phyloP scores from a whole-genome alignment of 2,113 vertebrate genomes.

The Muscicapa adusta region DNA sequence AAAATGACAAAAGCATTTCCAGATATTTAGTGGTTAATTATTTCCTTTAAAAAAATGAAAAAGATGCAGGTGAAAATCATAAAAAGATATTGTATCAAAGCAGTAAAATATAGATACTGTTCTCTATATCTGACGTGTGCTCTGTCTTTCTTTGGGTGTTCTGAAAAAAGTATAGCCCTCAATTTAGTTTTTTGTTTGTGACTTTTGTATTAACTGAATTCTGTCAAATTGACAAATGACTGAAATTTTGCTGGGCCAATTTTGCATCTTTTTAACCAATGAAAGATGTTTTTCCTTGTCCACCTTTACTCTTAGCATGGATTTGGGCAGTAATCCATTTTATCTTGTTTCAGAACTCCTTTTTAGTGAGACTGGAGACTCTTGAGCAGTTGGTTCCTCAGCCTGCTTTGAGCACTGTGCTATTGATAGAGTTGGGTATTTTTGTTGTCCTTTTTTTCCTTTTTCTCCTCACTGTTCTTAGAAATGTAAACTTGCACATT shows the following conservation, averaged over 20 bases:
- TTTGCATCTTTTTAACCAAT: neutral
- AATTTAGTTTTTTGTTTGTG: neutral
- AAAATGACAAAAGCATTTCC: neutral
- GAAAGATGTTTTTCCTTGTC: neutral
- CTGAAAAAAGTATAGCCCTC: neutral
- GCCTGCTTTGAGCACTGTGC: neutral
- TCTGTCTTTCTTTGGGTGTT: neutral
- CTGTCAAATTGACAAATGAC: neutral
- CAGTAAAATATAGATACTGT: neutral
- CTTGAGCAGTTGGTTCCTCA: neutral
- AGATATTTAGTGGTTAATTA: neutral
- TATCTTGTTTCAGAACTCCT: neutral
- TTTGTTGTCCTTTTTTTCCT: neutral
- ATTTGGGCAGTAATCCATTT: neutral
- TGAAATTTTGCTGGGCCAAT: neutral
- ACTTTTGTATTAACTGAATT: neutral
- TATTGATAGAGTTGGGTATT: neutral
- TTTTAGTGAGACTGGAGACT: neutral
- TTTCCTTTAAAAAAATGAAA: neutral
- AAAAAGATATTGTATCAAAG: neutral
- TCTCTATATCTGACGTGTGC: neutral
- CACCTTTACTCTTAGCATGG: neutral
- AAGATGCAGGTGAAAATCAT: neutral
- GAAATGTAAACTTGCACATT: neutral
- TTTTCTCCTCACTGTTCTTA: neutral